Evolutionary conservation across 2,888 invertebrate species (phyloP), one percentile per base, ranked within the genome.

Genomic region (Macrophya alboannulata): DNA sequence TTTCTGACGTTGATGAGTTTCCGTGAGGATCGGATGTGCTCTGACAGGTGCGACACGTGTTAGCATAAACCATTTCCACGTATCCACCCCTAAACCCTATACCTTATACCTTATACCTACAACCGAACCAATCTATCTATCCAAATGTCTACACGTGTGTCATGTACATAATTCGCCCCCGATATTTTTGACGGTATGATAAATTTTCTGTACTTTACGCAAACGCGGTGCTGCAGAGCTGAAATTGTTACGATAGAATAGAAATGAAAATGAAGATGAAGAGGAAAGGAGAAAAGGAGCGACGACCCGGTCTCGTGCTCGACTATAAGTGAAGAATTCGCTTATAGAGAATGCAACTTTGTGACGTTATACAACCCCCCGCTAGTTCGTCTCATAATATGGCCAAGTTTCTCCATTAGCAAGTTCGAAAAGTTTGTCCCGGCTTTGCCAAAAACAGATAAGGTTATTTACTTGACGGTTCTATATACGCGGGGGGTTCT

Each of bases 361-460:
- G 25, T 43, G 59, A 62, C 81, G 40, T 81, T 51, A 62, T 62
- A 62, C 62, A 12, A 12, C 25, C 25, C 59, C 25, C 59, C 59
- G 4, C 21, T n/a, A 6, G 10, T 15, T 6, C 43, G 8, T 37
- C 21, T 10, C 62, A 62, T 81, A 62, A 81, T 81, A 62, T 40
- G 43, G 0, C 51, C 59, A 81, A 81, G 81, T 81, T 81, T 81
- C 51, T 81, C 81, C 81, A 81, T 81, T 81, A 81, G 25, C 43
- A 62, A 81, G 15, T 15, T 43, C 43, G 77, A 48, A 43, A 51
- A 77, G 77, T 77, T 55, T 48, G 37, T 59, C 59, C 62, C 43
- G 62, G 81, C 81, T 62, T 81, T 81, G 81, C 81, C 81, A 81
- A 81, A 81, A 81, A 81, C 81, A 81, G 81, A 81, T 81, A 81